Conservation (phyloP, 2,888 invertebrate genomes). For the Acleris cristana region DNA sequence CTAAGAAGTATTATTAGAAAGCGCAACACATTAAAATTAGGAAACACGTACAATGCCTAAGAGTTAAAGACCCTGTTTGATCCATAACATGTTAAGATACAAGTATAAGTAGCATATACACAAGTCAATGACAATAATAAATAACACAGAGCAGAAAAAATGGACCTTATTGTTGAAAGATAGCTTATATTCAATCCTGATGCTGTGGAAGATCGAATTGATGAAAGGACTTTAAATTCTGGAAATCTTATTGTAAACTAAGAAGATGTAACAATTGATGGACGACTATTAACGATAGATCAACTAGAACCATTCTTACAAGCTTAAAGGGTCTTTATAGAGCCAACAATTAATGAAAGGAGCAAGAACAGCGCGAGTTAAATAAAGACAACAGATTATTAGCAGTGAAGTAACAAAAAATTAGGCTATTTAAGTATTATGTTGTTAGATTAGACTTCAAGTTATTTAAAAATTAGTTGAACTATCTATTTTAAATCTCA, state of each 20-base stretch:
- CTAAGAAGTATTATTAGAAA: slow-evolving; percentile 29
- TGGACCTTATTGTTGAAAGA: no score
- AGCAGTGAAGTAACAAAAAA: background rate
- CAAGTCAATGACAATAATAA: slow-evolving; percentile 17
- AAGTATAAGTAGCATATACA: slow-evolving; percentile 47
- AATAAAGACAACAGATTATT: background rate
- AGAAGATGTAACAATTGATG: no score
- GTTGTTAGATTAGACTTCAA: background rate
- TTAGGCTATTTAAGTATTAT: background rate
- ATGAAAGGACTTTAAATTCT: no score
- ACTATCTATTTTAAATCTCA: slow-evolving; percentile 31
- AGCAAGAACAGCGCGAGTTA: background rate
- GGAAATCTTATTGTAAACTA: no score
- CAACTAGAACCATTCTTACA: no score
- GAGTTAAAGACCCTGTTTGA: slow-evolving; percentile 78
- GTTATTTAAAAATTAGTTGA: slow-evolving; percentile 3
- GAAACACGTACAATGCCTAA: slow-evolving; percentile 67
- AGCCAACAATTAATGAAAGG: background rate
- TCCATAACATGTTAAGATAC: slow-evolving; percentile 74
- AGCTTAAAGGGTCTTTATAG: background rate
- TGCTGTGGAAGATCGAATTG: background rate
- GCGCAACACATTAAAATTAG: slow-evolving; percentile 35
- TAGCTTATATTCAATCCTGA: background rate
- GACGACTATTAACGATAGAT: no score
- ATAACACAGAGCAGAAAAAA: background rate